phyloP scores from a whole-genome alignment of 1,140 invertebrate species.

The Spodoptera litura region DNA sequence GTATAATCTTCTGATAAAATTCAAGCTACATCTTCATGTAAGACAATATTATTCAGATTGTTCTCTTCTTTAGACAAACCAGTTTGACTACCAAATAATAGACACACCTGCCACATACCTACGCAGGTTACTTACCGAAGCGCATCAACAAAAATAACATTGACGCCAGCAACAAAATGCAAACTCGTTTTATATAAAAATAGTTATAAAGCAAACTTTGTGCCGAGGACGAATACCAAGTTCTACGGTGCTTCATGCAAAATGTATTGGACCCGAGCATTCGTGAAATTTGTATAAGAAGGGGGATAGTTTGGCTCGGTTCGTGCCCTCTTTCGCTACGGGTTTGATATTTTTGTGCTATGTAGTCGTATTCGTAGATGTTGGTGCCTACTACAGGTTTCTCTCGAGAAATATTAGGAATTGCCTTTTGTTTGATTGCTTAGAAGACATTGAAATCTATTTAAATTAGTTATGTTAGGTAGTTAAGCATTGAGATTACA shows the following conservation, averaged over 20 bases:
- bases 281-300: conserved; percentile 80
- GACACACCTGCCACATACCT: conserved; percentile 13
- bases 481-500: too few relatives aligned
- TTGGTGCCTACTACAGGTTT: conserved; percentile 1
- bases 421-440: too few relatives aligned
- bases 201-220: conserved; percentile 45
- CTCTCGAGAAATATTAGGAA: too few relatives aligned
- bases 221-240: conserved; percentile 42
- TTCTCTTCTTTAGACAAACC: background rate
- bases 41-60: background rate
- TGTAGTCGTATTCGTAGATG: conserved; percentile 42
- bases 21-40: too few relatives aligned
- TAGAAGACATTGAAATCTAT: too few relatives aligned
- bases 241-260: conserved; percentile 72
- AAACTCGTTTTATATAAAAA: conserved; percentile 39
- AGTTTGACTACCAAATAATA: background rate
- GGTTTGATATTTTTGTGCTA: conserved; percentile 74
- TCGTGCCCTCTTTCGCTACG: conserved; percentile 59
- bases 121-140: background rate
- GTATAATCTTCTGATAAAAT: too few relatives aligned
- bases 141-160: conserved; percentile 3
- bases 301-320: conserved; percentile 69
- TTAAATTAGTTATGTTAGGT: too few relatives aligned
- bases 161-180: conserved; percentile 15
- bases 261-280: conserved; percentile 72